Evolutionary conservation across 2,113 vertebrate genomes (phyloP).

Genomic region (Pseudorhombus dupliciocellatus): DNA sequence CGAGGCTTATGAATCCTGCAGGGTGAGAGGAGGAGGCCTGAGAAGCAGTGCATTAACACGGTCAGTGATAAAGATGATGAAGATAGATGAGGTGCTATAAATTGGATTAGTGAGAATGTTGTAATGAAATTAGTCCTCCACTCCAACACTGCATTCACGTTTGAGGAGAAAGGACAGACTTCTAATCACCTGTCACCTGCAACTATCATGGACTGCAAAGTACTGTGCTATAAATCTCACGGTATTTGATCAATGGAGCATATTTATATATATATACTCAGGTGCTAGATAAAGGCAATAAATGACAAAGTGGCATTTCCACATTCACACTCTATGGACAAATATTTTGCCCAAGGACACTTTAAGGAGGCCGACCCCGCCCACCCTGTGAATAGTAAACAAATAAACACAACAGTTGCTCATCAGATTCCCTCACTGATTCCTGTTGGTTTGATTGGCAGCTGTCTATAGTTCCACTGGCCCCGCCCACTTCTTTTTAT

Average conservation of each 20-base stretch:
- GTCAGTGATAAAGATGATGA: constrained; percentile 69
- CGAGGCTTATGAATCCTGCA: constrained; percentile 38
- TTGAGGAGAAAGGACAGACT: constrained; percentile 21
- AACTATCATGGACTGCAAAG: not conserved
- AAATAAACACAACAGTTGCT: too few species aligned
- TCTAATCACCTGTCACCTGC: constrained; percentile 8
- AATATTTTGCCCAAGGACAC: too few species aligned
- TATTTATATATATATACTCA: too few species aligned
- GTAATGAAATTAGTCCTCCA: constrained; percentile 57
- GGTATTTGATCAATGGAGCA: not conserved
- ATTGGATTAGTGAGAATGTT: constrained; percentile 63
- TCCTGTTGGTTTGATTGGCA: too few species aligned
- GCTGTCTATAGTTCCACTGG: too few species aligned
- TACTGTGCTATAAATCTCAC: not conserved
- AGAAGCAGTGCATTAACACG: constrained; percentile 50
- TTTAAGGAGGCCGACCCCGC: too few species aligned
- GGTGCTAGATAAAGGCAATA: too few species aligned
- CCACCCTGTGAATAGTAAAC: too few species aligned
- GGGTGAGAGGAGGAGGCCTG: constrained; percentile 36
- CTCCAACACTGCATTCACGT: constrained; percentile 31
- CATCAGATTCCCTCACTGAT: too few species aligned
- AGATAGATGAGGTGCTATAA: constrained; percentile 59
- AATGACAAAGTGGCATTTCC: too few species aligned
- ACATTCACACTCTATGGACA: too few species aligned
- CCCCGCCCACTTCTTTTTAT: too few species aligned